These are phyloP conservation scores for Ctenicera cuprea DNA, from an alignment of 2,888 invertebrate genomes.

Conservation along the genomic window DNA sequence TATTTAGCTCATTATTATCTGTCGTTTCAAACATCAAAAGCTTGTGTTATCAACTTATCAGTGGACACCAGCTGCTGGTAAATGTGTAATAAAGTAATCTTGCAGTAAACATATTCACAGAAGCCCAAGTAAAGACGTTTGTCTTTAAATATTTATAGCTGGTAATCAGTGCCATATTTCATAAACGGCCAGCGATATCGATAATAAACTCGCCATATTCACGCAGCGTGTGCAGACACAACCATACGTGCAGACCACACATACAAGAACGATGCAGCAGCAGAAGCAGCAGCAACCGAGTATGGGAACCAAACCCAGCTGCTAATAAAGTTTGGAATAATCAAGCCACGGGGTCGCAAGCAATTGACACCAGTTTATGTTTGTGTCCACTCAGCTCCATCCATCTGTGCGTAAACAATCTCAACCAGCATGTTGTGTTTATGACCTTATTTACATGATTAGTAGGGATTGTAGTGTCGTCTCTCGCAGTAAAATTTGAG, in stretches of 20 bases:
- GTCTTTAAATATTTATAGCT: conserved; percentile 24
- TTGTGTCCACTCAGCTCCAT: conserved; percentile 52
- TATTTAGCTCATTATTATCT: not conserved
- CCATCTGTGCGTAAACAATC: conserved; percentile 52
- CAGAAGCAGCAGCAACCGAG: not conserved
- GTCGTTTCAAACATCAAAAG: not conserved
- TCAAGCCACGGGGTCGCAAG: conserved; percentile 51
- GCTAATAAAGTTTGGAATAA: conserved; percentile 46
- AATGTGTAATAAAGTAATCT: conserved; percentile 6
- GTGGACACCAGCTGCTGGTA: conserved; percentile 1
- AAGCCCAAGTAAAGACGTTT: conserved; percentile 8
- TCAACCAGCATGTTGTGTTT: conserved; percentile 47
- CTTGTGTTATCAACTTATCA: conserved; percentile 18
- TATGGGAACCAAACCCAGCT: conserved; percentile 50
- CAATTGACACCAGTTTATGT: conserved; percentile 58
- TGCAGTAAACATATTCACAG: conserved; percentile 13
- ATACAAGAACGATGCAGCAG: not conserved
- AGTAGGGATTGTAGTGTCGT: conserved; percentile 39
- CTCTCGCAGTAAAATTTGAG: conserved; percentile 22
- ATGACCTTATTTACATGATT: conserved; percentile 49
- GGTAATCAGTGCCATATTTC: conserved; percentile 26
- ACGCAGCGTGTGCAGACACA: not conserved
- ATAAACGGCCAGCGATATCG: conserved; percentile 12
- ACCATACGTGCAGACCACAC: conserved; percentile 32
- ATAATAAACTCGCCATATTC: conserved; percentile 10